phyloP scores from a whole-genome alignment of 2,888 invertebrate genomes.

The Drosophila prolongata region DNA sequence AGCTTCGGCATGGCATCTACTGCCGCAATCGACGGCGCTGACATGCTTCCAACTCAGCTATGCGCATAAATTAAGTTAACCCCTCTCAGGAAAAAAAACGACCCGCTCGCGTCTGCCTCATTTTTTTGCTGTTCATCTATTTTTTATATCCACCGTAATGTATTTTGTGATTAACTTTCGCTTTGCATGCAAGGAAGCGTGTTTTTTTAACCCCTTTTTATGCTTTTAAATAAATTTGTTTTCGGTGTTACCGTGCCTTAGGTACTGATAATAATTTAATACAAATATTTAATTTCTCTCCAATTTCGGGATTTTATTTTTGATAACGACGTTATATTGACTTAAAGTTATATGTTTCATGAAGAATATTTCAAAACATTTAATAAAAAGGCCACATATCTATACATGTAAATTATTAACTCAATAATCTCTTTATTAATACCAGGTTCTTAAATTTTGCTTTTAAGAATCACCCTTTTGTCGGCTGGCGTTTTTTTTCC shows the following conservation, averaged over 20 bases:
- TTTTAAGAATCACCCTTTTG: conserved; percentile 58
- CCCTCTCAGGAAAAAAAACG: conserved; percentile 62
- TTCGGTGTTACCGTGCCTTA: neutral
- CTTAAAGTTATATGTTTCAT: too few relatives aligned
- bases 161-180: conserved; percentile 81
- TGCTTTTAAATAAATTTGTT: conserved; percentile 12
- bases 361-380: too few relatives aligned
- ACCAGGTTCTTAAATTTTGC: neutral
- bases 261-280: too few relatives aligned
- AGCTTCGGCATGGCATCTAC: conserved; percentile 50
- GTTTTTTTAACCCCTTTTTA: conserved; percentile 53
- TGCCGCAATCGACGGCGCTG: conserved; percentile 43
- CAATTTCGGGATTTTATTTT: too few relatives aligned
- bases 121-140: conserved; percentile 57
- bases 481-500: conserved; percentile 34
- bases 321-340: too few relatives aligned
- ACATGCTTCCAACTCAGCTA: conserved; percentile 65
- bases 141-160: conserved; percentile 63
- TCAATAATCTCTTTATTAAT: neutral
- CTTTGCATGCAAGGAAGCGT: conserved; percentile 74
- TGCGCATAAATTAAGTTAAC: conserved; percentile 79
- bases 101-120: conserved; percentile 66
- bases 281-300: too few relatives aligned
- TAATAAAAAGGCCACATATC: too few relatives aligned
- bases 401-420: too few relatives aligned